Conservation (phyloP, 2,113 vertebrate genomes). For the Saiga tatarica region DNA sequence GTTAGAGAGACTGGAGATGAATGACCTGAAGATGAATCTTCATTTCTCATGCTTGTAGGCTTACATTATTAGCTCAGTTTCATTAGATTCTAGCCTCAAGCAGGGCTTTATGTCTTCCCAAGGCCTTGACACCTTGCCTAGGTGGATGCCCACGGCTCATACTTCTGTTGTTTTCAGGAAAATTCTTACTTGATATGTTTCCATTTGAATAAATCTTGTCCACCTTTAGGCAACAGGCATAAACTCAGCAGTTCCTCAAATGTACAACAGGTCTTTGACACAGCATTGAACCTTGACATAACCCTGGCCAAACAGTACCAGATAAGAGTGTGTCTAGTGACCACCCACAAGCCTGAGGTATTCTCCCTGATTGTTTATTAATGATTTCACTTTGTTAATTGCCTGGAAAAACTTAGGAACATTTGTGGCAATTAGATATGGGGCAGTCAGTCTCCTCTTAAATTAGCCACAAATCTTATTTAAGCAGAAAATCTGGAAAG, state of each 20-base stretch:
- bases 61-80: background rate
- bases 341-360: background rate
- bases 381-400: background rate
- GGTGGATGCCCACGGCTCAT: background rate
- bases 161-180: background rate
- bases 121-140: background rate
- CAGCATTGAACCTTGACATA: background rate
- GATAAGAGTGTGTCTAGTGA: too few relatives aligned
- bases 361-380: background rate
- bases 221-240: background rate
- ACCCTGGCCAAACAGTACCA: background rate
- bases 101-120: background rate
- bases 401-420: background rate
- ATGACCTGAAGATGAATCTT: background rate
- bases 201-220: background rate
- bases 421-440: background rate
- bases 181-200: background rate
- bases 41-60: background rate
- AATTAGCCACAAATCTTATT: background rate
- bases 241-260: background rate
- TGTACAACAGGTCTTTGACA: background rate
- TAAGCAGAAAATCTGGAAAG: conserved; percentile 30
- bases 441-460: background rate
- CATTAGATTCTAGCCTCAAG: background rate
- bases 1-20: background rate